phyloP scores from a whole-genome alignment of 2,888 invertebrate genomes.

The Synergus laeviventris region DNA sequence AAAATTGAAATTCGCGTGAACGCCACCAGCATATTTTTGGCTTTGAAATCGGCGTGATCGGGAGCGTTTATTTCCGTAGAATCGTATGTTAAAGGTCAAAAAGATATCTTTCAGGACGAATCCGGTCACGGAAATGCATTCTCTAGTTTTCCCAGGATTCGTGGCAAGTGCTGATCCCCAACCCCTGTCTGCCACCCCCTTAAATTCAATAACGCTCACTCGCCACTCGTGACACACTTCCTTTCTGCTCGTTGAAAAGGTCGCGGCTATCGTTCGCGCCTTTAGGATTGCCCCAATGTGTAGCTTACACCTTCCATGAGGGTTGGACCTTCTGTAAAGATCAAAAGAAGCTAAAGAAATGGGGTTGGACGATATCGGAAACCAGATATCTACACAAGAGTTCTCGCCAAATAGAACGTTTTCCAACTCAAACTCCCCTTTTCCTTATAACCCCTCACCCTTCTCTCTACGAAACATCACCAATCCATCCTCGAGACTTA shows the following conservation, averaged over 20 bases:
- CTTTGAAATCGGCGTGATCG: background rate
- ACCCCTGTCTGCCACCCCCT: constrained; percentile 41
- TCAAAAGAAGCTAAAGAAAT: constrained; percentile 29
- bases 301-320: constrained; percentile 8
- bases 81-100: constrained; percentile 58
- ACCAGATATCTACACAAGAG: constrained; percentile 12
- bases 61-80: background rate
- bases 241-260: constrained; percentile 46
- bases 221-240: constrained; percentile 53
- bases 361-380: constrained; percentile 17
- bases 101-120: constrained; percentile 62
- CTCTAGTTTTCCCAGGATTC: constrained; percentile 3
- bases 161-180: constrained; percentile 27
- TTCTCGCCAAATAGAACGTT: background rate
- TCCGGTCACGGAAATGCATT: constrained; percentile 52
- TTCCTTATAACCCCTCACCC: background rate
- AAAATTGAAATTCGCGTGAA: no score
- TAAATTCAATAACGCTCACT: constrained; percentile 53
- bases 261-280: constrained; percentile 25
- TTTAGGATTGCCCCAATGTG: constrained; percentile 25
- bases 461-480: no score
- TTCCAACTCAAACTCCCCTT: background rate
- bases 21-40: no score
- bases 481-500: background rate
- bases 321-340: background rate